Evolutionary conservation across 1,140 invertebrate genomes (phyloP), one percentile per base, ranked within the genome.

Genomic region (Cyclargus thomasi): DNA sequence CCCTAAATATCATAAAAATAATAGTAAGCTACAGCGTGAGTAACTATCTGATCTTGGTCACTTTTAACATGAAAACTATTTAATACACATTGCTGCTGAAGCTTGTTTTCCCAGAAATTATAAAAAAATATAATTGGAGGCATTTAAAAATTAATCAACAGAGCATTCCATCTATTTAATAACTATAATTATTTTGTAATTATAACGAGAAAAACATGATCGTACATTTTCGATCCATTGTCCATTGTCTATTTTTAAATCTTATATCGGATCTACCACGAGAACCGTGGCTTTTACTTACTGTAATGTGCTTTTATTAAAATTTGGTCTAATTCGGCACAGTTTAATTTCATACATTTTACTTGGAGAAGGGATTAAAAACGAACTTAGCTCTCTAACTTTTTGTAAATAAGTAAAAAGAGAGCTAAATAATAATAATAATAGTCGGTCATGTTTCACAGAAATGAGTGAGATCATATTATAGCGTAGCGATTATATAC

Each of bases 141-240:
- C 17, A 18, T 18, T 59, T 20, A 20, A 59, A 59, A 59, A 59
- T 20, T 59, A 22, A 59, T 59, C 20, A 59, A 21, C 55, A 11
- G 55, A 20, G 21, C 55, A 21, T 59, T 59, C 55, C 17, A 59
- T 18, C 16, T 55, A 55, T 55, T 5, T 55, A 55, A 55, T 47
- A 47, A 20, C 53, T 55, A 5, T 59, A 20, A 59, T 59, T 59
- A 59, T 21, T 55, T 55, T 18, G 55, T 59, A 59, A 59, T 59
- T 59, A 17, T 6, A 21, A 18, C 10, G 17, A 18, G 4, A 59
- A 59, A 59, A 59, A 59, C 55, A 22, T 20, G 21, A 59, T 59
- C 21, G 20, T 21, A 59, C 55, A 59, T 21, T 59, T 18, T 59
- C 18, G 18, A 10, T 47, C 39, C 14, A 47, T 14, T 47, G 39